Evolutionary conservation across 37 sponge, comb jelly and placozoan species (phyloP).

Genomic region (Theonella swinhoei): DNA sequence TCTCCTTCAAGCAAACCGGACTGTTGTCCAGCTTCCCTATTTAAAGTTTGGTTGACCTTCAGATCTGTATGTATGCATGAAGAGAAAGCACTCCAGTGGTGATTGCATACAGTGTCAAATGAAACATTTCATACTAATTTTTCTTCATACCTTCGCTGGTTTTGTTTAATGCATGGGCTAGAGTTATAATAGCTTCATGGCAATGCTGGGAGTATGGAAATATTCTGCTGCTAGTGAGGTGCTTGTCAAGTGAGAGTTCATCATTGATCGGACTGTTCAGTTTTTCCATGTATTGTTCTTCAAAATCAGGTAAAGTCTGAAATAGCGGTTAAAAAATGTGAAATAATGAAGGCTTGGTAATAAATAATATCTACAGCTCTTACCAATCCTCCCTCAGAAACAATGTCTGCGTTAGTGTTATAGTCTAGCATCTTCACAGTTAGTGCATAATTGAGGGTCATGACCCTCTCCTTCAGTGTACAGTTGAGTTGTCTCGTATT

Average conservation of each 20-base stretch:
- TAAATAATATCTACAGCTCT: neutral
- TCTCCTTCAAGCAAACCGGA: neutral
- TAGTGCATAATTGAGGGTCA: neutral
- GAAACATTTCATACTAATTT: too few species aligned
- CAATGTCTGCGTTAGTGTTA: neutral
- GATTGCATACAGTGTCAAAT: too few species aligned
- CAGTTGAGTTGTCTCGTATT: slow-evolving; percentile 1
- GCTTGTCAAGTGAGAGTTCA: neutral
- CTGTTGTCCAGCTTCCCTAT: neutral
- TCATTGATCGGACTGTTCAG: neutral
- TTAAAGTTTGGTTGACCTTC: too few species aligned
- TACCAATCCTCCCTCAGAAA: neutral
- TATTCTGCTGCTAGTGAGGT: neutral
- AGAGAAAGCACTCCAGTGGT: too few species aligned
- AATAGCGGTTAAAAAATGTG: neutral
- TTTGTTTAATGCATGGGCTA: neutral
- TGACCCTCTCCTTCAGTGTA: slow-evolving; percentile 9
- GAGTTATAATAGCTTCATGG: neutral
- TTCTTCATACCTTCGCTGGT: too few species aligned
- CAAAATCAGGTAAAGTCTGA: neutral
- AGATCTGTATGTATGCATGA: too few species aligned
- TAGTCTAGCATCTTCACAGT: neutral
- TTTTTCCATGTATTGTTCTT: neutral
- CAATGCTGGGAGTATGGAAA: neutral
- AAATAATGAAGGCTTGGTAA: neutral